Evolutionary conservation across 2,797 vertebrate genomes (phyloP), one percentile per base, ranked within the genome.

Genomic region (Nannoperca obscura): DNA sequence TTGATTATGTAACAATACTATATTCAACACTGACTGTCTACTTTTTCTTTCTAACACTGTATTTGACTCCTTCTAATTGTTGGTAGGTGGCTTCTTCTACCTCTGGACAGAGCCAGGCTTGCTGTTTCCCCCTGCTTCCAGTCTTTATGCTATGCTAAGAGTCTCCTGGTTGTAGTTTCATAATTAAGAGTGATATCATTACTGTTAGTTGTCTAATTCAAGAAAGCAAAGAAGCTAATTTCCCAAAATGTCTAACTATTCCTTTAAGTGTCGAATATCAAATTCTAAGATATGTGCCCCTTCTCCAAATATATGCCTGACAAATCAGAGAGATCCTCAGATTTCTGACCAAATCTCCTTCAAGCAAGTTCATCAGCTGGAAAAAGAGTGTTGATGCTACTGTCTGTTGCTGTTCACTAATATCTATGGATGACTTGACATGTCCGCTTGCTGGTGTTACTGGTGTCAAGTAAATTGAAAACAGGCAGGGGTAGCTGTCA

Each of bases 1-100:
- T 78, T 84, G 69, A 88, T 91, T 84, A 87, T 85, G 58, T 90
- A 80, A 88, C 81, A 79, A 50, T 73, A 65, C 67, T 70, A 59
- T 58, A 74, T 74, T 78, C 66, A 82, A 32, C 34, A 54, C 10
- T 52, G 59, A 58, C 55, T 20, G 13, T 77, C 12, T 36, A 49
- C 63, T 61, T 58, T 40, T n/a, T 47, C 50, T 46, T 62, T 74
- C 44, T 24, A 38, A 15, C 15, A 17, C 44, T 32, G 64, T 68
- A 38, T 17, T 9, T 19, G 34, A 3, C 11, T 46, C 17, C 10
- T 30, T 42, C 34, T 73, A 7, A 49, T 58, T 66, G 11, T 2
- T 67, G 2, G 36, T 22, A 10, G 24, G 15, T 7, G 5, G 49
- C 27, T 38, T 55, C 0, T 42, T 32, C 47, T 44, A 22, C 24